These are phyloP conservation scores for Tholera decimalis DNA, from an alignment of 2,888 invertebrate species.

Conservation along the genomic window DNA sequence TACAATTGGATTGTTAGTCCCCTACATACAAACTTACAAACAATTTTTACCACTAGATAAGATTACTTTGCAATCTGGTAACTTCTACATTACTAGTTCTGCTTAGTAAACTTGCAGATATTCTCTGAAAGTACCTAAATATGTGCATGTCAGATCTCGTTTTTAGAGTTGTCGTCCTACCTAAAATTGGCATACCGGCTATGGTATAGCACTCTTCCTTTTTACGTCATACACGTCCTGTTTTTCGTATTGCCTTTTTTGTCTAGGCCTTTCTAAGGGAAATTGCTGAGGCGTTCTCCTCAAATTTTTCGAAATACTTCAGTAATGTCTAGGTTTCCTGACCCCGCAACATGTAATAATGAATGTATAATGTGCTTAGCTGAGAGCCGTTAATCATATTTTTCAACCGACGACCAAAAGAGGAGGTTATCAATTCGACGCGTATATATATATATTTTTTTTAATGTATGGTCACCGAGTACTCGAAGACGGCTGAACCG, in stretches of 20 bases:
- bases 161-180: background rate
- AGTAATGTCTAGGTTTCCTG: background rate
- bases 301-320: background rate
- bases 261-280: background rate
- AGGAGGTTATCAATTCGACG: too few relatives aligned
- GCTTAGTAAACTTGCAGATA: background rate
- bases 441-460: too few relatives aligned
- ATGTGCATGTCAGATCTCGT: background rate
- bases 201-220: background rate
- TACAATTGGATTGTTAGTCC: too few relatives aligned
- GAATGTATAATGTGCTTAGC: background rate
- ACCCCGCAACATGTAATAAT: background rate
- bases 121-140: background rate
- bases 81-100: background rate
- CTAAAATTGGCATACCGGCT: background rate
- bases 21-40: too few relatives aligned
- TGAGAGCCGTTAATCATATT: slow-evolving; percentile 12
- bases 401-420: too few relatives aligned
- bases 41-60: too few relatives aligned
- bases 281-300: background rate
- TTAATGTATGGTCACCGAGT: too few relatives aligned
- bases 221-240: background rate
- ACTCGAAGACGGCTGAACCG: too few relatives aligned
- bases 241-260: background rate
- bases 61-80: background rate